Conservation (phyloP, 1,140 invertebrate genomes). For the Trichomalopsis sarcophagae region DNA sequence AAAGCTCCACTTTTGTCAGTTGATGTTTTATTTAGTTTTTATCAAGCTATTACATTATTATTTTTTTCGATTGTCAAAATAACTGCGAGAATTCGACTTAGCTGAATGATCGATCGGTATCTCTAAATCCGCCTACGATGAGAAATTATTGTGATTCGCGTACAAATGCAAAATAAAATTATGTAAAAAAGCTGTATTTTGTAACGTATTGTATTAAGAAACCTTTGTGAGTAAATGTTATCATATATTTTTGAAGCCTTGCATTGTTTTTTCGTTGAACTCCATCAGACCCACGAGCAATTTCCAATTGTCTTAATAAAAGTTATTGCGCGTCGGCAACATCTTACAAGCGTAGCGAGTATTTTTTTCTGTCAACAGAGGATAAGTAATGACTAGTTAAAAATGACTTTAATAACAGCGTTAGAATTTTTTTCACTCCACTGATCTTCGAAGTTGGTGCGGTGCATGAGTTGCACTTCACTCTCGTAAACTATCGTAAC, state of each 20-base stretch:
- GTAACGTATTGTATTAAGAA: constrained; percentile 46
- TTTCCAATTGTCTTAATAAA: neutral
- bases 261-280: constrained; percentile 32
- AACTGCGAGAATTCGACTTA: constrained; percentile 36
- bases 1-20: constrained; percentile 62
- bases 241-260: constrained; percentile 56
- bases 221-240: constrained; percentile 65
- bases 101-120: constrained; percentile 29
- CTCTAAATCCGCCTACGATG: constrained; percentile 32
- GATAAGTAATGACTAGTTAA: neutral
- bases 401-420: constrained; percentile 24
- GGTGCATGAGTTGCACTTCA: constrained; percentile 8
- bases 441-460: neutral
- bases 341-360: neutral
- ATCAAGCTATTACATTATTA: constrained; percentile 40
- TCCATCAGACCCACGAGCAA: neutral
- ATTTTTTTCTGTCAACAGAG: neutral
- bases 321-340: neutral
- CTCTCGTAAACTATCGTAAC: constrained; percentile 27
- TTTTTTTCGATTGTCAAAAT: constrained; percentile 40
- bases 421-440: neutral
- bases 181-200: constrained; percentile 48
- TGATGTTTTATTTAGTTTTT: constrained; percentile 65
- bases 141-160: constrained; percentile 49
- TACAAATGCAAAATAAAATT: constrained; percentile 45